A percentile compares a stretch with the other conserved stretches of the same genome.
Conservation (phyloP, 30 jellyfish, hydroid and myxozoan genomes). For the Chrysaora quinquecirrha region DNA sequence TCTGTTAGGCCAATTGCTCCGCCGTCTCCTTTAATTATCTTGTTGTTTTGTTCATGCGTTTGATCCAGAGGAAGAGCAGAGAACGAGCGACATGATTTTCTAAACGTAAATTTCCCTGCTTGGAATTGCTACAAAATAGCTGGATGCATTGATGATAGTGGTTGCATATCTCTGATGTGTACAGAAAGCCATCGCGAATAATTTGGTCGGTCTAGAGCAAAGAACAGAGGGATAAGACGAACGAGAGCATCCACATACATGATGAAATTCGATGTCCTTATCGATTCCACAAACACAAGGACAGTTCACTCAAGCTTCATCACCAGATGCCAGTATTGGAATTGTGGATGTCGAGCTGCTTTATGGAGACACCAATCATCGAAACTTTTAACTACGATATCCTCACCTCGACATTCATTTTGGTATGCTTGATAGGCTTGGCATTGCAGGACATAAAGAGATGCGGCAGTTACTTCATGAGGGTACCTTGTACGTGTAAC, state of each 20-base stretch:
- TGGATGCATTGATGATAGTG: neutral
- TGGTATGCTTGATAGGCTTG: constrained; percentile 19
- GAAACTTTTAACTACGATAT: no score
- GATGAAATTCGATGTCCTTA: constrained; percentile 27
- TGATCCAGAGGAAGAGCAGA: neutral
- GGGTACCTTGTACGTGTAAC: constrained; percentile 15
- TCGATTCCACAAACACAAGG: constrained; percentile 2
- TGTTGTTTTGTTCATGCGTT: no score
- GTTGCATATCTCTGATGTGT: neutral
- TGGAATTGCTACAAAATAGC: neutral
- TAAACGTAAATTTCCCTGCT: neutral
- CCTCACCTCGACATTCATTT: no score
- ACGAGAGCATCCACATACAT: neutral
- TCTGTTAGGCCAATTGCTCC: constrained; percentile 25
- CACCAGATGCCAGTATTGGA: constrained; percentile 1
- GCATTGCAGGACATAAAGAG: neutral
- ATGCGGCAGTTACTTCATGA: constrained; percentile 16
- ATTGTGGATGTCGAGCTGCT: constrained; percentile 8
- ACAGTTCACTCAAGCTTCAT: neutral
- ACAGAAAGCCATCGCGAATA: constrained; percentile 23
- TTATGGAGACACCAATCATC: neutral
- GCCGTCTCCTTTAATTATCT: no score
- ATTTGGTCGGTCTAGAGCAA: constrained; percentile 5
- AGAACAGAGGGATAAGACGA: constrained; percentile 12
- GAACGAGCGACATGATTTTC: neutral